Percentiles rank a stretch among this genome's conserved stretches.
These are phyloP conservation scores for Limenitis camilla DNA, from an alignment of 2,888 invertebrate species.

Conservation along the genomic window DNA sequence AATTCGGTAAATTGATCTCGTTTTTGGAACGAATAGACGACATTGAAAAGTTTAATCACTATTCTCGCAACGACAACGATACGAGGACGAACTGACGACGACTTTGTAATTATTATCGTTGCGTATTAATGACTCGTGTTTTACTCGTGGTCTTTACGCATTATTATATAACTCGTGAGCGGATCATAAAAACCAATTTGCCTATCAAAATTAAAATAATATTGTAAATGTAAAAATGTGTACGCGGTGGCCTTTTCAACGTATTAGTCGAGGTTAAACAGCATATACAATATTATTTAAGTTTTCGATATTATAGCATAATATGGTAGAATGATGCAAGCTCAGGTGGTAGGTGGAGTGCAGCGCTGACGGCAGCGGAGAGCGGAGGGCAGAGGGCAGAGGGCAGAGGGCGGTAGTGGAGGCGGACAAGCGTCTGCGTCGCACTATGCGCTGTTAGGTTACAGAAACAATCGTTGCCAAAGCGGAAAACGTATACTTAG, in stretches of 20 bases:
- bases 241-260: neutral
- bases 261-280: neutral
- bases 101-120: neutral
- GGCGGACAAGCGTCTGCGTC: conserved; percentile 23
- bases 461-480: conserved; percentile 68
- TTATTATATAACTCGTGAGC: neutral
- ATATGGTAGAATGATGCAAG: conserved; percentile 20
- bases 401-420: conserved; percentile 27
- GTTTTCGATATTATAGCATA: neutral
- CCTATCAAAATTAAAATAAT: neutral
- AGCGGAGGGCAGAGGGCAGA: conserved; percentile 27
- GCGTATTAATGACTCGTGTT: neutral
- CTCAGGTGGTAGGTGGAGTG: conserved; percentile 32
- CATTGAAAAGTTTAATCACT: conserved; percentile 4
- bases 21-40: conserved; percentile 22
- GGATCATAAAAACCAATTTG: neutral
- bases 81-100: neutral
- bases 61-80: conserved; percentile 20
- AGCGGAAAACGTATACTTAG: conserved; percentile 67
- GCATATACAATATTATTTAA: neutral
- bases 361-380: conserved; percentile 32
- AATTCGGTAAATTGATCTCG: conserved; percentile 49
- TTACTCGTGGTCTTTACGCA: neutral
- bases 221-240: neutral
- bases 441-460: conserved; percentile 50